Evolutionary conservation across 2,888 invertebrate genomes (phyloP).

Genomic region (Entomobrya multifasciata): DNA sequence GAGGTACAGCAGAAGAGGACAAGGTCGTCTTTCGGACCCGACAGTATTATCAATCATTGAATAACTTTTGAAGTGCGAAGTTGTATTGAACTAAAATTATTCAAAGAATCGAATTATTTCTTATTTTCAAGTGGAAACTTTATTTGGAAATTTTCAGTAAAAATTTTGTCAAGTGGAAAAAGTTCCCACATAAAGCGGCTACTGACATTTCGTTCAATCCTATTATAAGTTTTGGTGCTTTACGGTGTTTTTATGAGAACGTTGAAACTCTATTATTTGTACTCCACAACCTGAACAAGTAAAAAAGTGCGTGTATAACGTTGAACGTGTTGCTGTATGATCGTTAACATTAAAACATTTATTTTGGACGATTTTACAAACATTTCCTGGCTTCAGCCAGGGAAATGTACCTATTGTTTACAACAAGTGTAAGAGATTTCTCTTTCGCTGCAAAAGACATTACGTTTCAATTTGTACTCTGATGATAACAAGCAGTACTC

Average conservation of each 20-base stretch:
- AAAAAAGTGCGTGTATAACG: neutral
- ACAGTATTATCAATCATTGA: too few relatives aligned
- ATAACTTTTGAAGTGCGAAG: neutral
- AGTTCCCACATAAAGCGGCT: constrained; percentile 67
- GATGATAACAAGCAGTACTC: too few relatives aligned
- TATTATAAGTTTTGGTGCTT: neutral
- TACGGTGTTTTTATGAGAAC: neutral
- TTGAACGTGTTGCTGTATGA: too few relatives aligned
- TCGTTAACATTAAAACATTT: neutral
- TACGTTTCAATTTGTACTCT: too few relatives aligned
- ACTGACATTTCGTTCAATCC: constrained; percentile 41
- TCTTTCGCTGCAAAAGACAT: too few relatives aligned
- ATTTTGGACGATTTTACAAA: neutral
- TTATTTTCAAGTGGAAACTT: constrained; percentile 29
- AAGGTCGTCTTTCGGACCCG: constrained; percentile 53
- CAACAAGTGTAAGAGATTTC: too few relatives aligned
- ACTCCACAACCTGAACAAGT: neutral
- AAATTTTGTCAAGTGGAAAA: constrained; percentile 64
- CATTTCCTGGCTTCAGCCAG: too few relatives aligned
- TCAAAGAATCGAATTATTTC: constrained; percentile 27
- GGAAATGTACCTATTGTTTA: too few relatives aligned
- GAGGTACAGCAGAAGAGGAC: constrained; percentile 8
- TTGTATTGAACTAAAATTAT: constrained; percentile 24
- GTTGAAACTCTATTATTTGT: neutral
- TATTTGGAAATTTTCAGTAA: constrained; percentile 20